phyloP scores from a whole-genome alignment of 2,797 vertebrate genomes.

The Pangasius sanitwongsei region DNA sequence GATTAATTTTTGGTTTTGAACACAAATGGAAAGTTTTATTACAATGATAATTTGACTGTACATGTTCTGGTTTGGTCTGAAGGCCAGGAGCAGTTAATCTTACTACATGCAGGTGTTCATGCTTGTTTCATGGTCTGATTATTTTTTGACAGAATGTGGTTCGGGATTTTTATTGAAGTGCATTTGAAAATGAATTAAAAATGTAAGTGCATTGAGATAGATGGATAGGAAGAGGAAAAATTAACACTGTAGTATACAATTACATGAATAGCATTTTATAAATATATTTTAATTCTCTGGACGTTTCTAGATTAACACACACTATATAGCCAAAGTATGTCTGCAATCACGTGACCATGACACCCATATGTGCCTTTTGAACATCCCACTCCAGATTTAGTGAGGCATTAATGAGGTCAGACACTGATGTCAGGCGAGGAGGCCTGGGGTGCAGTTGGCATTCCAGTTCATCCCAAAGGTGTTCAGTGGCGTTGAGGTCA shows the following conservation, averaged over 20 bases:
- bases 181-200: neutral
- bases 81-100: neutral
- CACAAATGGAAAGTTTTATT: neutral
- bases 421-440: neutral
- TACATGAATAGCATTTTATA: neutral
- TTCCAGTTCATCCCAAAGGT: neutral
- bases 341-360: neutral
- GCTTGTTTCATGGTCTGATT: neutral
- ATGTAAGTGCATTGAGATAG: neutral
- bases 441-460: neutral
- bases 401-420: neutral
- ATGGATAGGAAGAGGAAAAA: neutral
- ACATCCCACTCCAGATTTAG: neutral
- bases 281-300: neutral
- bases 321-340: neutral
- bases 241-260: neutral
- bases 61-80: neutral
- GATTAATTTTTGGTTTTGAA: neutral
- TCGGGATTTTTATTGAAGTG: neutral
- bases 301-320: neutral
- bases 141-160: neutral
- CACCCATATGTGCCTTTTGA: neutral
- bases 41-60: neutral
- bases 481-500: too few relatives aligned
- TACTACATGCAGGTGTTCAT: slow-evolving; percentile 1